phyloP scores from a whole-genome alignment of 2,888 invertebrate genomes.

The Petrolisthes cinctipes region DNA sequence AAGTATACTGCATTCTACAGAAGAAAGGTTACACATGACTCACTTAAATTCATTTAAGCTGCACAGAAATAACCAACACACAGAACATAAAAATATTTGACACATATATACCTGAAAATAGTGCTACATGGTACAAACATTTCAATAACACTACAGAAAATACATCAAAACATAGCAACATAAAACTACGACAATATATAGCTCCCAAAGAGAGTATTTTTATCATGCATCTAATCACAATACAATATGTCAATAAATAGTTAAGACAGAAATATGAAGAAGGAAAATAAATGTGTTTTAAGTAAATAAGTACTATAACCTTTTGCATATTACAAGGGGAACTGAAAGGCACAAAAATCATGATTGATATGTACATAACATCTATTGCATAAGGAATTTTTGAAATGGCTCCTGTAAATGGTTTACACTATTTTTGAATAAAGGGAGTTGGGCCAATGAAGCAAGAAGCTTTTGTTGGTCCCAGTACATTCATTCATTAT shows the following conservation, averaged over 20 bases:
- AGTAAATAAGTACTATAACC: neutral
- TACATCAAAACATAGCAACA: too few relatives aligned
- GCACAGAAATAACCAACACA: neutral
- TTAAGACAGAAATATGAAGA: too few relatives aligned
- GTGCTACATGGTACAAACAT: neutral
- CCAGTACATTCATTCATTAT: too few relatives aligned
- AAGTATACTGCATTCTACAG: neutral
- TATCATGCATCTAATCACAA: too few relatives aligned
- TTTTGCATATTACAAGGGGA: neutral
- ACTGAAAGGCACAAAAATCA: neutral
- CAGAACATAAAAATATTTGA: neutral
- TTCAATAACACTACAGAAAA: neutral
- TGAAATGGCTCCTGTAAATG: neutral
- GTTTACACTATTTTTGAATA: neutral
- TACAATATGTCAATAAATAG: too few relatives aligned
- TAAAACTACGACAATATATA: neutral
- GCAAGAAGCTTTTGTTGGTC: neutral
- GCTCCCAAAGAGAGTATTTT: too few relatives aligned
- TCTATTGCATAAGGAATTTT: neutral
- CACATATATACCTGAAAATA: neutral
- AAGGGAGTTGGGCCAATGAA: neutral
- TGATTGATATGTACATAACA: neutral
- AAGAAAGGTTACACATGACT: neutral
- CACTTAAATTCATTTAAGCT: neutral
- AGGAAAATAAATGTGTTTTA: too few relatives aligned